Conservation (phyloP, 2,888 invertebrate genomes). For the Phengaris alcon region DNA sequence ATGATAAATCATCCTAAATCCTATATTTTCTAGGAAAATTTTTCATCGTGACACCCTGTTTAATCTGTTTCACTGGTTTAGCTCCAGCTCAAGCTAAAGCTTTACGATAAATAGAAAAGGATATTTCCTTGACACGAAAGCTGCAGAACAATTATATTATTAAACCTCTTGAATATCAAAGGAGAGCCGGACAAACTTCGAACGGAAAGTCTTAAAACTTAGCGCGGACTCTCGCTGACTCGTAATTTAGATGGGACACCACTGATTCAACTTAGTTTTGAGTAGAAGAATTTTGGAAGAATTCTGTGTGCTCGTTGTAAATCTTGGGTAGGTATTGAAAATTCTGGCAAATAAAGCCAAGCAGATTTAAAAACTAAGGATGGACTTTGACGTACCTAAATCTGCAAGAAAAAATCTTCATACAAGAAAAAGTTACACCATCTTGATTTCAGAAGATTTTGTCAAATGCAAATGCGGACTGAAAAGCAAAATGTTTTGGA, state of each 20-base stretch:
- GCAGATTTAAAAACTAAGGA: no score
- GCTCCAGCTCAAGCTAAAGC: not conserved
- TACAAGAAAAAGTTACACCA: no score
- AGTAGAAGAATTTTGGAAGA: no score
- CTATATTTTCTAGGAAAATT: not conserved
- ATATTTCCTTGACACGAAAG: slow-evolving; percentile 39
- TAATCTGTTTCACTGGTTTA: not conserved
- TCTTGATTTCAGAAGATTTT: no score
- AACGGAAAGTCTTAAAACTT: slow-evolving; percentile 46
- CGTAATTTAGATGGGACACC: slow-evolving; percentile 37
- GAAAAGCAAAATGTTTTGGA: no score
- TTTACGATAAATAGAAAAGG: slow-evolving; percentile 16
- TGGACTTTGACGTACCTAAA: no score
- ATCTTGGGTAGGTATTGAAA: no score
- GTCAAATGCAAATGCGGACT: no score
- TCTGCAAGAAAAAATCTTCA: no score
- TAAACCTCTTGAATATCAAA: slow-evolving; percentile 65
- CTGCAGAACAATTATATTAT: slow-evolving; percentile 53
- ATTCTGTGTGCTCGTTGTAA: no score
- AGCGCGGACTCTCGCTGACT: slow-evolving; percentile 49
- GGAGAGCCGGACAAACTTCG: slow-evolving; percentile 60
- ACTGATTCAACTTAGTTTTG: not conserved
- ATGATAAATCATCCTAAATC: not conserved
- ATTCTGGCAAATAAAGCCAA: no score
- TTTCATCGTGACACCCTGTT: not conserved